phyloP scores from a whole-genome alignment of 2,888 invertebrate species.

The Plebejus anna region DNA sequence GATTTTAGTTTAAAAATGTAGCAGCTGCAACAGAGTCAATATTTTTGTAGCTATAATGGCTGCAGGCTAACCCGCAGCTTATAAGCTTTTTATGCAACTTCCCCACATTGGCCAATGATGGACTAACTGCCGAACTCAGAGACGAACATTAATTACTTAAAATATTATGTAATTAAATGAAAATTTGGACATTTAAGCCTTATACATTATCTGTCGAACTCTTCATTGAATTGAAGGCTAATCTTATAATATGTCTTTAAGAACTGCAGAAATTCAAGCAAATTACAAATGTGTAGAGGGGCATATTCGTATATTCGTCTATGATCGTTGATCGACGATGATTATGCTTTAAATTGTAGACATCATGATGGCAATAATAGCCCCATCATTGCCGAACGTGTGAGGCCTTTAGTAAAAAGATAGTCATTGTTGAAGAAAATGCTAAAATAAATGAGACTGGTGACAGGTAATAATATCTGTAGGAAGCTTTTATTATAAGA shows the following conservation, averaged over 20 bases:
- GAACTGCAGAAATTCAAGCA: neutral
- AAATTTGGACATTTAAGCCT: too few relatives aligned
- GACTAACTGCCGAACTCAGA: neutral
- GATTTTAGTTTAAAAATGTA: slow-evolving; percentile 17
- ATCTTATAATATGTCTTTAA: too few relatives aligned
- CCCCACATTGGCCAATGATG: too few relatives aligned
- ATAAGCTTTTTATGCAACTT: neutral
- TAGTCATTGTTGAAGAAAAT: neutral
- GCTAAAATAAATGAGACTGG: neutral
- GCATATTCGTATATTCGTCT: too few relatives aligned
- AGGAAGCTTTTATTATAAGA: neutral
- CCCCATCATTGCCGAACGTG: too few relatives aligned
- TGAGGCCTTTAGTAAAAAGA: neutral
- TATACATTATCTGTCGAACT: too few relatives aligned
- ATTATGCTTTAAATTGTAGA: too few relatives aligned
- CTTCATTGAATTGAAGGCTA: too few relatives aligned
- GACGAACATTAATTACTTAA: too few relatives aligned
- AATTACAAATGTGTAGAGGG: neutral
- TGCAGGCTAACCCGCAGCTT: neutral
- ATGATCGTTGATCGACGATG: too few relatives aligned
- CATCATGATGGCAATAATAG: too few relatives aligned
- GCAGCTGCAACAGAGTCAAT: neutral
- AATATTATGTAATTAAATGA: too few relatives aligned
- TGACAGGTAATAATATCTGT: neutral
- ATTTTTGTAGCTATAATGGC: neutral